These are phyloP conservation scores for Galemys pyrenaicus DNA, from an alignment of 2,113 vertebrate species.

Conservation along the genomic window DNA sequence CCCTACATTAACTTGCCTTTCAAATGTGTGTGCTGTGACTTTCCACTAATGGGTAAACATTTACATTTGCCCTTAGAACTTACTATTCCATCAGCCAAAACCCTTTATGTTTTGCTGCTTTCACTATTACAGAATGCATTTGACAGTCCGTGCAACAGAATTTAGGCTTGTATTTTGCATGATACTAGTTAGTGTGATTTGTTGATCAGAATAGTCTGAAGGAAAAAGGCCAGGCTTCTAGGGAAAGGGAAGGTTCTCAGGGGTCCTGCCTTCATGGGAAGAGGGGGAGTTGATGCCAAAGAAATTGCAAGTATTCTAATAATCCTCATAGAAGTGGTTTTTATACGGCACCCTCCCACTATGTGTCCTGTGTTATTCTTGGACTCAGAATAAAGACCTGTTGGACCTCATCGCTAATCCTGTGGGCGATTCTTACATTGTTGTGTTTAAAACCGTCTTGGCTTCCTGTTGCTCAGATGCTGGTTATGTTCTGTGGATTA, in stretches of 20 bases:
- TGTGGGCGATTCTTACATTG: neutral
- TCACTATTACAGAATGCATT: accelerated
- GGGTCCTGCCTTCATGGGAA: neutral
- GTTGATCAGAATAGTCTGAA: neutral
- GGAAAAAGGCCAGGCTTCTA: neutral
- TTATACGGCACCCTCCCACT: neutral
- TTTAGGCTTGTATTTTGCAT: neutral
- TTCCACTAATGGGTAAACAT: neutral
- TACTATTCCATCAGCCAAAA: neutral
- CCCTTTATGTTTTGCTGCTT: neutral
- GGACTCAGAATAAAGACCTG: constrained; percentile 18
- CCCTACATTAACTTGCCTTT: neutral
- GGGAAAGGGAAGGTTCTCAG: neutral
- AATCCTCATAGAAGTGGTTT: neutral
- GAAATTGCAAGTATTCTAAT: neutral
- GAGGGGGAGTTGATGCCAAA: neutral
- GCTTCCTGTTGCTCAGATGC: neutral
- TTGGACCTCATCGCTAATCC: neutral
- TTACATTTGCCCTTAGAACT: neutral
- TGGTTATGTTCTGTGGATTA: neutral
- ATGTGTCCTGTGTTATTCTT: constrained; percentile 8
- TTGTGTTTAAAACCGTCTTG: neutral
- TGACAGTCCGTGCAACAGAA: neutral
- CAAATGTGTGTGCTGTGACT: neutral
- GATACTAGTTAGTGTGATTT: neutral